Evolutionary conservation across 2,888 invertebrate genomes (phyloP), one percentile per base, ranked within the genome.

Genomic region (Prosapia bicincta): DNA sequence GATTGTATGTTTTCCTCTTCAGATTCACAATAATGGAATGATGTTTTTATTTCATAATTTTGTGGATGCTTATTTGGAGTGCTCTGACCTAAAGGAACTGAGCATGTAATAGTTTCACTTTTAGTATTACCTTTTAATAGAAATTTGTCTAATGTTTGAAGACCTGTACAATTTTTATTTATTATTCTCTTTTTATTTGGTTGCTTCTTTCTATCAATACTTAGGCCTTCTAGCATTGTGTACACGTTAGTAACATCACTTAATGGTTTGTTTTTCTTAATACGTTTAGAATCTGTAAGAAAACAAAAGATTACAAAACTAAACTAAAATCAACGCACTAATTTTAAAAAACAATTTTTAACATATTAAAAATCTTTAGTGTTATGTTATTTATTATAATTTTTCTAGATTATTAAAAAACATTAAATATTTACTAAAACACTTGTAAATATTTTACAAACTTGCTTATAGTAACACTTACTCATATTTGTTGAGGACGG

Each of bases 191-290:
- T 79, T 70, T 77, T 79, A 66, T 75, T 73, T 30, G 76, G 76
- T 25, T 73, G 65, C 66, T 71, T 80, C 69, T 80, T 72, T 43
- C 78, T 77, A 76, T 80, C 71, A 65, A 76, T 65, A 38, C 32
- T n/a, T 25, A 77, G 65, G 66, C 70, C 74, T 77, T 80, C 74
- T 78, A 72, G 72, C 70, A 71, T 54, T 3, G 78, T 72, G 67
- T 77, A 66, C 15, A 79, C 73, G 6, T 66, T 77, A 26, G 80
- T 66, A 32, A 79, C 78, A 13, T 79, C 76, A 23, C 80, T 76
- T 71, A 78, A 70, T 10, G 78, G 69, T 38, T 66, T 72, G 75
- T 80, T 82, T 54, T 72, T 79, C 72, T 75, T 79, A 26, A 25
- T 74, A 69, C 26, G 43, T 28, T 79, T 80, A 26, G 25, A 72